Evolutionary conservation across 2,888 invertebrate genomes (phyloP).

Genomic region (Bombyx huttoni): DNA sequence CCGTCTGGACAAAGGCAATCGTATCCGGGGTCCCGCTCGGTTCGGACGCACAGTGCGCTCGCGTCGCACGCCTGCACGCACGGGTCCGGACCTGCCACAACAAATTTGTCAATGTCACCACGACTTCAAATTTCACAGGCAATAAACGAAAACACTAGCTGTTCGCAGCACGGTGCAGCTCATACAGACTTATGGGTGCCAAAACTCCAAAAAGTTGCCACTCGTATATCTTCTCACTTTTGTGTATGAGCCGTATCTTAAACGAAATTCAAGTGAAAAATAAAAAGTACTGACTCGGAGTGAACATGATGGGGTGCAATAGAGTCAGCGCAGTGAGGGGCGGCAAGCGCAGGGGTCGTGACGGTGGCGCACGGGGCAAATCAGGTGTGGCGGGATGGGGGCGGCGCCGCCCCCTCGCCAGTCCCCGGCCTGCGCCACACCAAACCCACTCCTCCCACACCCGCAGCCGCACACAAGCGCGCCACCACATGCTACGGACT

Average conservation of each 20-base stretch:
- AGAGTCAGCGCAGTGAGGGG: constrained; percentile 24
- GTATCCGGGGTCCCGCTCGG: constrained; percentile 41
- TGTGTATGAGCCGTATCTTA: no score
- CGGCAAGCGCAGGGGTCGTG: no score
- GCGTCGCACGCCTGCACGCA: constrained; percentile 72
- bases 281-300: constrained; percentile 10
- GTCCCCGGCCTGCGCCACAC: constrained; percentile 41
- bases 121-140: neutral
- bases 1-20: constrained; percentile 74
- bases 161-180: no score
- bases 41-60: constrained; percentile 74
- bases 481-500: constrained; percentile 7
- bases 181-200: no score
- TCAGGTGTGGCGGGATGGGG: constrained; percentile 6
- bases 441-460: constrained; percentile 52
- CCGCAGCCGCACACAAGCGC: constrained; percentile 29
- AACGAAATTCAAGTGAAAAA: no score
- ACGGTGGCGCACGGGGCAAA: constrained; percentile 11
- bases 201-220: no score
- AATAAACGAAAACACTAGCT: no score
- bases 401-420: constrained; percentile 34
- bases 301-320: constrained; percentile 26
- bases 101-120: neutral
- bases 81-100: constrained; percentile 56
- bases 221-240: no score